Conservation (phyloP, 2,888 invertebrate genomes). For the Drosophila mimetica region DNA sequence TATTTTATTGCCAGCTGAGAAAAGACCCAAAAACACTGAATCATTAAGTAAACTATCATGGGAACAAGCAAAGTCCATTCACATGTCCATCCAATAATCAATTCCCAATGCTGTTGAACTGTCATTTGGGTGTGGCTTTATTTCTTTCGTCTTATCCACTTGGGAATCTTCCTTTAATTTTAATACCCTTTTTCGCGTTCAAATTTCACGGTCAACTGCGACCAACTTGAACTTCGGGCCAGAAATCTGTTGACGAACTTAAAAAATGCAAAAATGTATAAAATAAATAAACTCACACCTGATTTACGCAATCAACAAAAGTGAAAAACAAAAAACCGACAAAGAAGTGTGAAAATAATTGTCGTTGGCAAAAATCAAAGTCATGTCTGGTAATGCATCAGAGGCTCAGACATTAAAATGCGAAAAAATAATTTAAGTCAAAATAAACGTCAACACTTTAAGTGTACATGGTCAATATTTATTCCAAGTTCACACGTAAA, state of each 20-base stretch:
- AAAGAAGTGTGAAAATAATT: constrained; percentile 75
- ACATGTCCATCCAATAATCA: constrained; percentile 9
- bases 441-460: constrained; percentile 25
- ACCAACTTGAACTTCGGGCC: constrained; percentile 65
- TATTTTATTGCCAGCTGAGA: neutral
- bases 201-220: constrained; percentile 69
- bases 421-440: constrained; percentile 17
- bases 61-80: constrained; percentile 6
- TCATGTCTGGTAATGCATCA: constrained; percentile 58
- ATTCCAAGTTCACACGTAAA: constrained; percentile 56
- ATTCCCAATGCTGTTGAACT: constrained; percentile 17
- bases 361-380: constrained; percentile 55
- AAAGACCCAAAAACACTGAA: neutral
- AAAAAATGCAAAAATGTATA: constrained; percentile 62
- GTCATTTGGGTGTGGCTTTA: constrained; percentile 31
- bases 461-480: constrained; percentile 14
- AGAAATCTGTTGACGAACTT: constrained; percentile 50
- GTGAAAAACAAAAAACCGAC: constrained; percentile 30
- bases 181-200: constrained; percentile 28
- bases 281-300: constrained; percentile 72
- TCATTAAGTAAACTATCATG: constrained; percentile 13
- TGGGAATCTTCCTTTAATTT: constrained; percentile 42
- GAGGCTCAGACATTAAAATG: constrained; percentile 10
- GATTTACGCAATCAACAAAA: constrained; percentile 65
- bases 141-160: constrained; percentile 12